Evolutionary conservation across 2,888 invertebrate species (phyloP).

Genomic region (Standfussiana lucernea): DNA sequence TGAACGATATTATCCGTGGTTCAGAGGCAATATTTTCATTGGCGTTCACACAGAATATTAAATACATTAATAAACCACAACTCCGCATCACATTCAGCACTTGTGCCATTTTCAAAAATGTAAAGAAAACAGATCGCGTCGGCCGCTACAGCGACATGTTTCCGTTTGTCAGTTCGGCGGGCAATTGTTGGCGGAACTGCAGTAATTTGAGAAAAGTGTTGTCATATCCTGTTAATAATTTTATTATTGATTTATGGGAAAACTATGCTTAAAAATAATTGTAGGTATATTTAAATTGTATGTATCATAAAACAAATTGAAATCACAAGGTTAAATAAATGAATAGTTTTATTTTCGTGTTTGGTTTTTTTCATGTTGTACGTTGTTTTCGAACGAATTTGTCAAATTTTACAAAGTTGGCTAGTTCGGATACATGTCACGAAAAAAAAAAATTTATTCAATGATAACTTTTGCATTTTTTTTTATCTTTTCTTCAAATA

Average conservation of each 20-base stretch:
- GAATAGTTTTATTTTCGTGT: no score
- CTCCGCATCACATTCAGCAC: slow-evolving; percentile 84
- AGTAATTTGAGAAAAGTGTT: slow-evolving; percentile 72
- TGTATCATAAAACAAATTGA: no score
- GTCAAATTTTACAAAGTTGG: slow-evolving; percentile 21
- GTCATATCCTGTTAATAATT: slow-evolving; percentile 79
- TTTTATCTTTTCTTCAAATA: neutral
- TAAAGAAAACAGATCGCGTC: slow-evolving; percentile 76
- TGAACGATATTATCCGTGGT: slow-evolving; percentile 80
- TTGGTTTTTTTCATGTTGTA: neutral
- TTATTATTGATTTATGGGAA: slow-evolving; percentile 16
- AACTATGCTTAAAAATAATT: neutral
- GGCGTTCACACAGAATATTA: slow-evolving; percentile 78
- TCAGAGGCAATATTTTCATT: slow-evolving; percentile 69
- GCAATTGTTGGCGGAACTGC: slow-evolving; percentile 87
- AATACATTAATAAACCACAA: slow-evolving; percentile 85
- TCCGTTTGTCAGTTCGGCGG: slow-evolving; percentile 84
- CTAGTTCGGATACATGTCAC: slow-evolving; percentile 40
- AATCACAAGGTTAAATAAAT: neutral
- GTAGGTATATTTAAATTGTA: fast-evolving
- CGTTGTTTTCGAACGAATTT: slow-evolving; percentile 31
- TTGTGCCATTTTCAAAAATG: slow-evolving; percentile 82
- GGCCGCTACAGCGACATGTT: slow-evolving; percentile 81
- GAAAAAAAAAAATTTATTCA: neutral
- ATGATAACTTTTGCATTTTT: neutral